phyloP scores from a whole-genome alignment of 1,140 invertebrate genomes.

The Atta cephalotes region DNA sequence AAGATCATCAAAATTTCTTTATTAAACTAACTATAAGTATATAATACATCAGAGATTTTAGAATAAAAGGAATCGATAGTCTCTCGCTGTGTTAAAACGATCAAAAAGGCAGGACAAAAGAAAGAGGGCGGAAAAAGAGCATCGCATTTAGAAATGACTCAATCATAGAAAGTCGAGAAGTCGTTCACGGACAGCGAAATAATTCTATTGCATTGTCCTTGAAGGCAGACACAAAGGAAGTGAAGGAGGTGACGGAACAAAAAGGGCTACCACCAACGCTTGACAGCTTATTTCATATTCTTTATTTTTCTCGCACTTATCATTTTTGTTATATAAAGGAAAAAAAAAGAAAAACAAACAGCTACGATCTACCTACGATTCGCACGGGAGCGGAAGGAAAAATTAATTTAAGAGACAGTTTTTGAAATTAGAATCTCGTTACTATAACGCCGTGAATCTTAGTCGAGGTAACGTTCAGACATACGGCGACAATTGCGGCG shows the following conservation, averaged over 20 bases:
- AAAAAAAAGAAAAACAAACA: constrained; percentile 68
- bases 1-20: background rate
- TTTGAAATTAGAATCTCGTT: constrained; percentile 48
- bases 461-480: constrained; percentile 79
- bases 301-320: constrained; percentile 70
- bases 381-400: constrained; percentile 55
- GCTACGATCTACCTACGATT: constrained; percentile 67
- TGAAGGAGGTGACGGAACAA: constrained; percentile 70
- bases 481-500: constrained; percentile 60
- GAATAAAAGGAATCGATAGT: background rate
- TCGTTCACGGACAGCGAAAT: constrained; percentile 70
- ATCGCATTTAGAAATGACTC: constrained; percentile 70
- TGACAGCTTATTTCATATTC: constrained; percentile 16
- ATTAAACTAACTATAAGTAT: too few species aligned
- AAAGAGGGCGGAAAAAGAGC: constrained; percentile 56
- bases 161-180: constrained; percentile 66
- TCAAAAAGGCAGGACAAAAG: constrained; percentile 2
- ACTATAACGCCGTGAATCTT: constrained; percentile 68
- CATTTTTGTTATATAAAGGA: constrained; percentile 78
- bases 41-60: background rate
- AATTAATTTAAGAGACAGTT: constrained; percentile 64
- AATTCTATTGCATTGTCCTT: constrained; percentile 80
- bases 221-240: constrained; percentile 81
- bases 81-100: background rate
- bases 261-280: constrained; percentile 58